Evolutionary conservation across 2,797 vertebrate genomes (phyloP).

Genomic region (Pseudochirops corinnae): DNA sequence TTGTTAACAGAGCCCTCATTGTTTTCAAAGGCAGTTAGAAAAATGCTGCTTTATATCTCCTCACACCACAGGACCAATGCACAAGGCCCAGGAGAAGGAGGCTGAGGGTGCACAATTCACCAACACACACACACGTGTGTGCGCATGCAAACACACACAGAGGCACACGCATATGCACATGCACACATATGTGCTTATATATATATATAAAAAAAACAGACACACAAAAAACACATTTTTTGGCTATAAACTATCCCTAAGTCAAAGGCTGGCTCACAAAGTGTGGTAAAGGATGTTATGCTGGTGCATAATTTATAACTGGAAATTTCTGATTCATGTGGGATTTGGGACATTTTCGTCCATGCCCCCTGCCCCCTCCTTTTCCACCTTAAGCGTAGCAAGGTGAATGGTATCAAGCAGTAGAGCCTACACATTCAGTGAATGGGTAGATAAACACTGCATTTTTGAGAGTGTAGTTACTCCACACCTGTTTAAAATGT

Average conservation of each 20-base stretch:
- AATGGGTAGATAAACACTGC: constrained; percentile 80
- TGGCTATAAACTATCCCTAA: constrained; percentile 86
- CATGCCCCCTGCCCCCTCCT: constrained; percentile 63
- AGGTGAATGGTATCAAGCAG: constrained; percentile 81
- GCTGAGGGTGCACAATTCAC: constrained; percentile 80
- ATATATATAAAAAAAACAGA: background rate
- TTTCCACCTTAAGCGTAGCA: constrained; percentile 70
- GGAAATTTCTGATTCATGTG: constrained; percentile 88
- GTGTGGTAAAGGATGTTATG: constrained; percentile 85
- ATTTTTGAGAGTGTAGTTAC: constrained; percentile 84
- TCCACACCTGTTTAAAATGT: constrained; percentile 95
- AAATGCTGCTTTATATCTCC: constrained; percentile 93
- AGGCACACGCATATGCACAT: too few species aligned
- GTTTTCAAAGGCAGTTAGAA: constrained; percentile 90
- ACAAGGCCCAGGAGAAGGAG: constrained; percentile 78
- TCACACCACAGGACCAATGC: constrained; percentile 87
- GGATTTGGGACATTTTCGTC: constrained; percentile 84
- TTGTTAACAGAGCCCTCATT: constrained; percentile 94
- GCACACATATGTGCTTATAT: background rate
- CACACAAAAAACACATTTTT: constrained; percentile 81
- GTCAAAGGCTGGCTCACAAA: constrained; percentile 81
- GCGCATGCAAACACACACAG: constrained; percentile 75
- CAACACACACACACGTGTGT: constrained; percentile 77
- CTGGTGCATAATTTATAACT: constrained; percentile 87
- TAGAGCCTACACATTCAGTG: constrained; percentile 75